phyloP scores from a whole-genome alignment of 2,888 invertebrate species.

The Nomada hirtipes region DNA sequence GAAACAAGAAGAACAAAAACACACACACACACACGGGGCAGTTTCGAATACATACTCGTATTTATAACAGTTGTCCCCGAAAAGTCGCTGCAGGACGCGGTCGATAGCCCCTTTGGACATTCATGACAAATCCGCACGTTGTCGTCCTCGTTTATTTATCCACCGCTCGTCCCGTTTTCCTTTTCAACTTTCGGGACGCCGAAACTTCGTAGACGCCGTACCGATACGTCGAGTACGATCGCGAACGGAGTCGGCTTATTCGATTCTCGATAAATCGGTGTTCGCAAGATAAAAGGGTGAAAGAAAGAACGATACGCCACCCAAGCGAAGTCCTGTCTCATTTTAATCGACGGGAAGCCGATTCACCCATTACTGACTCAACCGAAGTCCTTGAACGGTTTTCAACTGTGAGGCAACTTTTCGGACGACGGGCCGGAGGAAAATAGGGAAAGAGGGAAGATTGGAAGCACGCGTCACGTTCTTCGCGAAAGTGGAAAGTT shows the following conservation, averaged over 20 bases:
- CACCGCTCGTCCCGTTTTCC: neutral
- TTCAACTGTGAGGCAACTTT: constrained; percentile 9
- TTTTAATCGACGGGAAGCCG: constrained; percentile 11
- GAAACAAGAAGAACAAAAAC: neutral
- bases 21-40: neutral
- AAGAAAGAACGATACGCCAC: neutral
- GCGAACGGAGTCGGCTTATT: constrained; percentile 22
- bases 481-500: constrained; percentile 43
- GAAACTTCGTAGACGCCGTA: constrained; percentile 48
- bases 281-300: neutral
- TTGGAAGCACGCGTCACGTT: constrained; percentile 30
- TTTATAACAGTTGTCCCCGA: constrained; percentile 18
- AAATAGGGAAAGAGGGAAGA: neutral
- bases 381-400: constrained; percentile 15
- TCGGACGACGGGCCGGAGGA: neutral
- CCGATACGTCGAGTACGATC: constrained; percentile 15
- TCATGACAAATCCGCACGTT: constrained; percentile 27
- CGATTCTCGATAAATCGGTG: constrained; percentile 52
- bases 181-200: constrained; percentile 45
- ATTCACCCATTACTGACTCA: constrained; percentile 3
- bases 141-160: constrained; percentile 30
- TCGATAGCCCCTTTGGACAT: constrained; percentile 49
- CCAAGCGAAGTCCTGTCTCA: constrained; percentile 15
- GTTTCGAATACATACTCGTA: neutral
- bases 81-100: constrained; percentile 35